A percentile compares a stretch with the other conserved stretches of the same genome.
phyloP scores from a whole-genome alignment of 2,113 vertebrate genomes.

The Chloropsis hardwickii region DNA sequence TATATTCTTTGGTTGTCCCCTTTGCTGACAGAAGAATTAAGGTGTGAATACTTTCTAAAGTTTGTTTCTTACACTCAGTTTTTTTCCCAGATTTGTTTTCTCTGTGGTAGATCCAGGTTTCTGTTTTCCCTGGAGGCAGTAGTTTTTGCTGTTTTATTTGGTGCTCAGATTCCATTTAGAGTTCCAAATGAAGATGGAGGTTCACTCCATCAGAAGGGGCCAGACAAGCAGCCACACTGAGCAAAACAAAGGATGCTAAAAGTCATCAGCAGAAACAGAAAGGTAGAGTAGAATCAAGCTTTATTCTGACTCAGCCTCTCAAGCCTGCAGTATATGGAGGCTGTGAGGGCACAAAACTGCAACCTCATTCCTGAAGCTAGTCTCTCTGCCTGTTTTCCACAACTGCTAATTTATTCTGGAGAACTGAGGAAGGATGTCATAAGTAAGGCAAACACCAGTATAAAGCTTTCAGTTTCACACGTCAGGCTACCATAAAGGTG shows the following conservation, averaged over 20 bases:
- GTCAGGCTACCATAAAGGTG: background rate
- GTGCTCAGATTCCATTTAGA: background rate
- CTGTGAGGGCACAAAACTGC: background rate
- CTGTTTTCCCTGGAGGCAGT: background rate
- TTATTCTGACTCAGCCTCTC: background rate
- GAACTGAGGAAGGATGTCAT: background rate
- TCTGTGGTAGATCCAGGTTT: background rate
- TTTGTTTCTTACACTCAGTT: background rate
- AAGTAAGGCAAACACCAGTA: background rate
- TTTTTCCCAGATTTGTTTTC: background rate
- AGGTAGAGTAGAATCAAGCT: background rate
- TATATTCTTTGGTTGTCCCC: background rate
- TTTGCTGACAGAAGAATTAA: background rate
- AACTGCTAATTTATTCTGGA: background rate
- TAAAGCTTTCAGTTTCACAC: background rate
- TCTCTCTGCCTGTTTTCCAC: background rate
- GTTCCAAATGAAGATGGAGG: background rate
- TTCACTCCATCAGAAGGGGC: background rate
- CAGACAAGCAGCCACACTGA: background rate
- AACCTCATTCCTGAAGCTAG: background rate
- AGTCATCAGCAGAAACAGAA: background rate
- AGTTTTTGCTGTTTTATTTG: background rate
- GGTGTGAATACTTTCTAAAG: background rate
- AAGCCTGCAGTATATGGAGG: background rate
- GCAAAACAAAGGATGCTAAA: background rate